Base-by-base conservation (phyloP, 2,888 invertebrate genomes). In the Acrocyrtus sp. region DNA sequence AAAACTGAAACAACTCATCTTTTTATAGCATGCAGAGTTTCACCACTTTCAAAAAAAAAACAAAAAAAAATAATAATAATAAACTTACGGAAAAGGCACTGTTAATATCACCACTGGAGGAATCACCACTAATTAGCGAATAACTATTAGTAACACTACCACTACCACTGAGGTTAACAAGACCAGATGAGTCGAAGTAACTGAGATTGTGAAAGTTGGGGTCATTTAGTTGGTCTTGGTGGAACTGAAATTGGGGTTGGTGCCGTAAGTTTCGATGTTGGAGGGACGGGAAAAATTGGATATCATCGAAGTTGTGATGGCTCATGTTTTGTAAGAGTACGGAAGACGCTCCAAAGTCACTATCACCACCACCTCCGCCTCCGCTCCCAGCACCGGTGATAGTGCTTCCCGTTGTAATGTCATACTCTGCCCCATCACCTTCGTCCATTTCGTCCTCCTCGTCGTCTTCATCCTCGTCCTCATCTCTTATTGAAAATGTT, bases 51-150 rank as follows among this genome's bases (percentile, higher is more conserved):
- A 56, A 39, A 56, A 39, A 54, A 45, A 21, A 45, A 58, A 19
- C 45, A 19, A 43, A 58, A 58, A 5, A 29, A 51, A 50, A 19
- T 24, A 62, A 51, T 19, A 62, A 24, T 26, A 50, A 51, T 41
- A 57, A 66, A 60, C 69, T 69, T 69, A 69, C 69, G 69, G 69
- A 69, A 69, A 69, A 69, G 69, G 56, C 61, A 62, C 41, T 69
- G 62, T 62, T 56, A 45, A 69, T 69, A 69, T 69, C 69, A 56
- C 69, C 69, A 69, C 48, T 56, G 48, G 56, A 41, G 47, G 69
- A 69, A 34, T 69, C 69, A n/a, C n/a, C n/a, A 61, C 69, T 41
- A 48, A 62, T 62, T 48, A 69, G 48, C 19, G 69, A 69, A 34
- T 41, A 69, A 62, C 43, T 69, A 66, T 41, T 57, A 69, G 39